Conservation (phyloP, 2,797 vertebrate genomes). For the Echiichthys vipera region DNA sequence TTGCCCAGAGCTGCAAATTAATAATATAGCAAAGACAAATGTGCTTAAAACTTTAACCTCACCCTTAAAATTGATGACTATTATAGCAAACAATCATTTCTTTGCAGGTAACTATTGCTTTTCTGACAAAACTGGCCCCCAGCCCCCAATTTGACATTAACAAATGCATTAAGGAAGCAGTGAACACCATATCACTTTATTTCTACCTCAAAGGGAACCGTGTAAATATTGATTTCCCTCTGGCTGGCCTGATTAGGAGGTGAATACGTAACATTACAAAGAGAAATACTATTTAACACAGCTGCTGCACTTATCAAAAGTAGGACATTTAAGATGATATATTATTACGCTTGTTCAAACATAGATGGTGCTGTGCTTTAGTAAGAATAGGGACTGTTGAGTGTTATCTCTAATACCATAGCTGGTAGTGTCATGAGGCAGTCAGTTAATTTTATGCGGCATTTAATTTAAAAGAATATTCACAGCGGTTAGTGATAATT, state of each 20-base stretch:
- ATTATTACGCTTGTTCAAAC: conserved; percentile 26
- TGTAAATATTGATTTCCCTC: conserved; percentile 81
- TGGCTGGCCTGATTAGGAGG: conserved; percentile 77
- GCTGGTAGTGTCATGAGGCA: conserved; percentile 1
- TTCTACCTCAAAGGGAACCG: conserved; percentile 86
- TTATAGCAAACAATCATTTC: conserved; percentile 68
- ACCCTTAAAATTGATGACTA: conserved; percentile 63
- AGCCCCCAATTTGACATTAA: conserved; percentile 59
- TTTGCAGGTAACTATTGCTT: conserved; percentile 74
- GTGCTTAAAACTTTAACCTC: conserved; percentile 73
- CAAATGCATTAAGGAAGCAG: conserved; percentile 59
- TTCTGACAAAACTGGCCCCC: conserved; percentile 62
- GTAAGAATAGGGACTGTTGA: background rate
- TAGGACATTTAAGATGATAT: conserved; percentile 26
- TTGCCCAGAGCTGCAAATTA: conserved; percentile 70
- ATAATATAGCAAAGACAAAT: conserved; percentile 77
- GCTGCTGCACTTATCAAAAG: conserved; percentile 46
- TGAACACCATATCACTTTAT: conserved; percentile 59
- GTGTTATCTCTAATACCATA: background rate
- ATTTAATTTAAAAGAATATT: conserved; percentile 29
- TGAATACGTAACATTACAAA: conserved; percentile 84
- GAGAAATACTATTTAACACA: conserved; percentile 54
- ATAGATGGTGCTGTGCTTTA: conserved; percentile 14
- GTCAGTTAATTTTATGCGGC: conserved; percentile 8
- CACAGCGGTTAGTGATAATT: conserved; percentile 29